Evolutionary conservation across 2,113 vertebrate species (phyloP), one percentile per base, ranked within the genome.

Genomic region (Poeciliopsis occidentalis): DNA sequence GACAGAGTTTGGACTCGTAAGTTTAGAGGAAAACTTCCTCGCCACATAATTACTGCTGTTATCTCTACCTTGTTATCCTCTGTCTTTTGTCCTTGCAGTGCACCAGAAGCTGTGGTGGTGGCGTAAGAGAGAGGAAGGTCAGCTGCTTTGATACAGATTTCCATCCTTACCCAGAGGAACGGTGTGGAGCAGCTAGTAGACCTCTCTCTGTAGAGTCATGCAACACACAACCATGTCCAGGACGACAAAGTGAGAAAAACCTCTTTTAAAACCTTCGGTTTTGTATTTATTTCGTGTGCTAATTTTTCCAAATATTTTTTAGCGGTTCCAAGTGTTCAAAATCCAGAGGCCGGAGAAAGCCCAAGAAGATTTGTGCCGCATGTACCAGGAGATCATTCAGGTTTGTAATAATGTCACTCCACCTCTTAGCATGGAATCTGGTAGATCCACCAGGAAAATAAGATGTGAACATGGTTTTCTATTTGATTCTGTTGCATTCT

Each of bases 261-360:
- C 68, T 32, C 17, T 29, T 4, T 11, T 60, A 24, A 37, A 11
- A 17, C 29, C 17, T 13, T 66, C 31, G 51, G 29, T 10, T 34
- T 15, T 67, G 30, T 0, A n/a, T 31, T 6, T 15, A 27, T 22
- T 64, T 15, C 24, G 37, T 71, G 13, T 67, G 3, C 34, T 72
- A 65, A 12, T 71, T 73, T 78, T 3, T 30, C 1, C n/a, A 12
- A 32, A n/a, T 13, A 8, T 80, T 64, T 15, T n/a, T 0, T 13
- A 97, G 97, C 78, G 54, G 95, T 95, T 44, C 95, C 96, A 73
- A 97, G 96, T 72, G 86, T 92, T 67, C 96, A 95, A 86, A 91
- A 95, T 41, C 79, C 91, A 2, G 91, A 80, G 66, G 87, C 90
- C 0, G 88, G 95, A 64, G 73, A 65, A 75, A 86, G 62, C 24